Conservation (phyloP, 2,888 invertebrate species). For the Drosophila histrio region DNA sequence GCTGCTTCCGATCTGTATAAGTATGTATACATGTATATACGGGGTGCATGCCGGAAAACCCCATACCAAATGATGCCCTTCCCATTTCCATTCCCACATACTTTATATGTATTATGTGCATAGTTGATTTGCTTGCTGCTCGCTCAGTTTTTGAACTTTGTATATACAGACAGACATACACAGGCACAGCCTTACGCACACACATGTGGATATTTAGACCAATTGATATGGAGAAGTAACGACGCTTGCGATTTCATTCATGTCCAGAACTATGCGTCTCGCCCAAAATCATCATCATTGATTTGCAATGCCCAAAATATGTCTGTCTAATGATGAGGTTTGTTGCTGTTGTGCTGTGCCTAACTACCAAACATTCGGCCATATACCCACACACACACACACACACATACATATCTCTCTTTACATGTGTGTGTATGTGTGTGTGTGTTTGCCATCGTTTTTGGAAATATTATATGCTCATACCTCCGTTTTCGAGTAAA, state of each 20-base stretch:
- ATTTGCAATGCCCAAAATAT: conserved; percentile 73
- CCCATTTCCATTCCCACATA: conserved; percentile 36
- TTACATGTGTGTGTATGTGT: conserved; percentile 26
- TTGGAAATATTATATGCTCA: conserved; percentile 82
- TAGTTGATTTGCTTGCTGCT: conserved; percentile 77
- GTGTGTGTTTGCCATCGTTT: conserved; percentile 78
- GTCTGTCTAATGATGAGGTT: conserved; percentile 63
- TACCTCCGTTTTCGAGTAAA: conserved; percentile 80
- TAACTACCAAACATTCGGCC: conserved; percentile 71
- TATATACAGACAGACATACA: conserved; percentile 23
- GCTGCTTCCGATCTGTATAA: conserved; percentile 61
- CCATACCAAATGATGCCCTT: neutral
- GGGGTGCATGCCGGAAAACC: conserved; percentile 13
- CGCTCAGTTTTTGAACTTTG: conserved; percentile 49
- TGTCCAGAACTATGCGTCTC: conserved; percentile 53
- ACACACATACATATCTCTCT: conserved; percentile 17
- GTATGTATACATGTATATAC: conserved; percentile 5
- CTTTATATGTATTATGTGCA: conserved; percentile 78
- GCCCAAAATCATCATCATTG: conserved; percentile 58
- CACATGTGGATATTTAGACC: conserved; percentile 22
- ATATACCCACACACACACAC: conserved; percentile 23
- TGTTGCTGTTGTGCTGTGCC: conserved; percentile 73
- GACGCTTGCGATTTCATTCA: conserved; percentile 69
- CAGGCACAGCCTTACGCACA: conserved; percentile 14
- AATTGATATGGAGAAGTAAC: conserved; percentile 53